Conservation (phyloP, 2,797 vertebrate species). For the Mionectes olivaceus region DNA sequence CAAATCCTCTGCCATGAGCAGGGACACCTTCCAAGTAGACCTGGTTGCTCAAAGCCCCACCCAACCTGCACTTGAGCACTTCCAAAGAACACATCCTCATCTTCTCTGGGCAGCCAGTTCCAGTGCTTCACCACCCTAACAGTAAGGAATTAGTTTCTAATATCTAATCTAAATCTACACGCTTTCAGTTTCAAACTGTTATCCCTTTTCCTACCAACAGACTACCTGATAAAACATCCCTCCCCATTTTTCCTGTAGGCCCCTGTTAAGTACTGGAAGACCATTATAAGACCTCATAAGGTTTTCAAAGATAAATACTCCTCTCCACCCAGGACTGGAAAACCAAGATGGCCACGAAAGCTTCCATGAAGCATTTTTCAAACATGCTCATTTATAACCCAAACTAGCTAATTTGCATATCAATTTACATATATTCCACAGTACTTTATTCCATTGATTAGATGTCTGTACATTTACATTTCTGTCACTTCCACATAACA, state of each 20-base stretch:
- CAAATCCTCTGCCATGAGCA: accelerated
- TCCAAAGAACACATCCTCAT: accelerated
- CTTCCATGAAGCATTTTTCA: background rate
- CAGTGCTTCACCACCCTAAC: accelerated
- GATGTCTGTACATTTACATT: constrained; percentile 46
- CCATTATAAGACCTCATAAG: background rate
- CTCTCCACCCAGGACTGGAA: background rate
- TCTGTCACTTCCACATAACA: constrained; percentile 14
- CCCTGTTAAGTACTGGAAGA: background rate
- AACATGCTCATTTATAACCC: background rate
- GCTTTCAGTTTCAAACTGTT: background rate
- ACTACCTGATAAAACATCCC: accelerated
- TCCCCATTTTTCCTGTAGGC: background rate
- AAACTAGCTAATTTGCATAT: constrained; percentile 34
- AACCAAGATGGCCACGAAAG: background rate
- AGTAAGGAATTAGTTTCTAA: background rate
- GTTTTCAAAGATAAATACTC: background rate
- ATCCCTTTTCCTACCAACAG: background rate
- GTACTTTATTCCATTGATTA: constrained; percentile 59
- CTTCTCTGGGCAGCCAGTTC: background rate
- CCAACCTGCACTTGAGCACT: background rate
- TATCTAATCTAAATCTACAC: background rate
- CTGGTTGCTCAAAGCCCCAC: background rate
- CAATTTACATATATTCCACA: constrained; percentile 39
- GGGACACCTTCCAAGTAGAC: accelerated